Base-by-base conservation (phyloP, 35 echinoderm and acorn worm species). In the Amphiura filiformis region DNA sequence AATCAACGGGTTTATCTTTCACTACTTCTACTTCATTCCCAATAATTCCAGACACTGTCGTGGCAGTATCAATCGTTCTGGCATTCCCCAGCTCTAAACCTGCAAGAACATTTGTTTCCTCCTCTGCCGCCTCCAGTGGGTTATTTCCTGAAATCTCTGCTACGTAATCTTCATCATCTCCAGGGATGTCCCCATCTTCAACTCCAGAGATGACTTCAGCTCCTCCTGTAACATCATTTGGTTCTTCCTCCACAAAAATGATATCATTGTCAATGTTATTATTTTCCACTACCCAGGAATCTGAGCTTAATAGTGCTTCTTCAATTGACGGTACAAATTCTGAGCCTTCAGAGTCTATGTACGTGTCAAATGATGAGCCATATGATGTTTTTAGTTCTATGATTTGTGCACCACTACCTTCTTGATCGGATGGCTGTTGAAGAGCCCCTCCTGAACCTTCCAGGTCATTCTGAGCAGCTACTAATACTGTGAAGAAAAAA, bases 121-220 rank as follows among this genome's bases (percentile, higher is more conserved):
- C 61, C 26, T 70, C 61, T 18, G 2, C 4, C 26, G 7, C 61
- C 61, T 70, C 61, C 26, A 70, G 26, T 30, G 61, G 17, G 26
- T 70, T 70, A 70, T 70, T 70, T 70, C 61, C 61, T 15, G 61
- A 70, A 15, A 70, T 70, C 26, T 70, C 61, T 70, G 61, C 61
- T n/a, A 70, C 61, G 28, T 70, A 70, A 70, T 70, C 61, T 70
- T 70, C 61, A 70, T 70, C 61, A n/a, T 70, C 61, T 18, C 61
- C 28, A 52, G 7, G 7, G 20, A 52, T 52, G 44, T 52, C 44
- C 7, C 7, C 7, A 7, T 7, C 7, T 52, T 52, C 44, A 52
- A 52, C 44, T 11, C 7, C 7, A 11, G 20, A 7, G 26, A 70
- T 70, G 9, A 4, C 26, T 13, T 15, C 28, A n/a, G 7, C 61